Evolutionary conservation across 2,797 vertebrate genomes (phyloP).

Genomic region (Morus bassanus): DNA sequence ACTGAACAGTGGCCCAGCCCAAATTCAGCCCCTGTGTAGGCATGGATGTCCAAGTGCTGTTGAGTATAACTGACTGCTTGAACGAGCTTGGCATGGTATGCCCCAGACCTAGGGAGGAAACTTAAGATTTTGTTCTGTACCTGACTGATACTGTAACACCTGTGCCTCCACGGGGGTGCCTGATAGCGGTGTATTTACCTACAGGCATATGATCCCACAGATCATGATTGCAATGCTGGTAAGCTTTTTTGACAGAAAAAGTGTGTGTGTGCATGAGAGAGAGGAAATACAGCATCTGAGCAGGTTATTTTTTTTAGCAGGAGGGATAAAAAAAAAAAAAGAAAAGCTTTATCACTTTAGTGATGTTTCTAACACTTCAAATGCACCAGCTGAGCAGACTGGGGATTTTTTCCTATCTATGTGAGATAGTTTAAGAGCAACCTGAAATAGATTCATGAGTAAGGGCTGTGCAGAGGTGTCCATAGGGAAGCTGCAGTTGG

Average conservation of each 20-base stretch:
- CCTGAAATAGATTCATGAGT: not conserved
- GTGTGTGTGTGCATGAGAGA: not conserved
- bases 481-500: not conserved
- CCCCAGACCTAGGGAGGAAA: not conserved
- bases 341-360: not conserved
- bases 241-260: not conserved
- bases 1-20: not conserved
- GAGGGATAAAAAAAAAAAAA: not conserved
- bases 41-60: not conserved
- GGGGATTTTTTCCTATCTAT: not conserved
- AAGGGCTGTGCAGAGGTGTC: not conserved
- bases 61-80: not conserved
- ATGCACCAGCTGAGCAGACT: not conserved
- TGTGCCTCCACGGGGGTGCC: rapidly evolving
- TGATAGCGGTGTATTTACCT: not conserved
- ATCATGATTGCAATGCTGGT: not conserved
- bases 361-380: not conserved
- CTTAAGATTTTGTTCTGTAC: not conserved
- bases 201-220: not conserved
- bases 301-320: not conserved
- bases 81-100: not conserved
- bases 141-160: not conserved
- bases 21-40: not conserved
- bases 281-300: not conserved
- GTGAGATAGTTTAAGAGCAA: not conserved